These are phyloP conservation scores for Apeira syringaria DNA, from an alignment of 2,888 invertebrate species.

Conservation along the genomic window DNA sequence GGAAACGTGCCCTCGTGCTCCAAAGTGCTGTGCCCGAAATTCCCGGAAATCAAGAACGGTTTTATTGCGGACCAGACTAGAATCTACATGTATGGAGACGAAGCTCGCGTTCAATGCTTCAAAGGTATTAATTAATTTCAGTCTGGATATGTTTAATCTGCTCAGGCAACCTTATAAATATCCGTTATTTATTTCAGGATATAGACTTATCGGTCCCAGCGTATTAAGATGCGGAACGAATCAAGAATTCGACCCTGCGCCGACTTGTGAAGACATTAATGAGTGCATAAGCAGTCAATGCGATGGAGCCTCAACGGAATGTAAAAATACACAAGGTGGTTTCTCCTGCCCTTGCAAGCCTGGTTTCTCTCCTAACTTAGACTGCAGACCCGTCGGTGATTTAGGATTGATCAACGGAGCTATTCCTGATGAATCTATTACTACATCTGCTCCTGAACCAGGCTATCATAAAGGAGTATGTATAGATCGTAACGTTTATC, in stretches of 20 bases:
- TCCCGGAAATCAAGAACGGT: conserved; percentile 93
- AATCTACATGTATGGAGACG: conserved; percentile 93
- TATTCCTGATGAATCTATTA: conserved; percentile 94
- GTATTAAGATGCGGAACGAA: conserved; percentile 93
- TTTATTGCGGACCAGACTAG: conserved; percentile 91
- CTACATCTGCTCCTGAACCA: conserved; percentile 91
- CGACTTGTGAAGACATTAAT: conserved; percentile 95
- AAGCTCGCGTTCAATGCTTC: conserved; percentile 95
- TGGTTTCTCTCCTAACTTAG: conserved; percentile 93
- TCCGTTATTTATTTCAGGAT: conserved; percentile 79
- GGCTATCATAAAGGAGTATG: conserved; percentile 92
- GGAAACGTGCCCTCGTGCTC: conserved; percentile 94
- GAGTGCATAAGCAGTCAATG: conserved; percentile 95
- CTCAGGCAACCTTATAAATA: too few species aligned
- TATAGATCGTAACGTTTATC: conserved; percentile 23
- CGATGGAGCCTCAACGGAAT: conserved; percentile 95
- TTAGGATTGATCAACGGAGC: conserved; percentile 94
- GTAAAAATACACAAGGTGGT: conserved; percentile 93
- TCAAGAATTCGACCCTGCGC: conserved; percentile 92
- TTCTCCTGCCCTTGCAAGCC: conserved; percentile 94
- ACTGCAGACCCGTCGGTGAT: conserved; percentile 95
- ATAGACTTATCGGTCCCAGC: conserved; percentile 92
- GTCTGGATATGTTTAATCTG: neutral
- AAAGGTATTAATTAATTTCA: conserved; percentile 71
- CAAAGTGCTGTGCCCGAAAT: conserved; percentile 87